These are phyloP conservation scores for Pogonognathellus flavescens DNA, from an alignment of 1,140 invertebrate species.

Conservation along the genomic window DNA sequence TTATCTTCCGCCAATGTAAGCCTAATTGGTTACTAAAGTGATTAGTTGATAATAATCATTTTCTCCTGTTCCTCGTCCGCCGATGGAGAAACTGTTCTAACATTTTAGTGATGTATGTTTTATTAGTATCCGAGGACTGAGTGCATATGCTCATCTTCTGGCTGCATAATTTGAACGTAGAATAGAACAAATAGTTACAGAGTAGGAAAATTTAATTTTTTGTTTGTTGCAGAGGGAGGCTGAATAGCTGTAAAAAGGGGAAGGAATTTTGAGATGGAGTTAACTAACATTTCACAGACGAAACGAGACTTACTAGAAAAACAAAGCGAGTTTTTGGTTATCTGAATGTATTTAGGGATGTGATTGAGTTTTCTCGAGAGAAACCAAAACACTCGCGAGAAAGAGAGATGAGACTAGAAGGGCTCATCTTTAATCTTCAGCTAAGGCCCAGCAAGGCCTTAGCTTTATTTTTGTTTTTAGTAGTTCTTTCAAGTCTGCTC, in stretches of 20 bases:
- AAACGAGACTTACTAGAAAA: neutral
- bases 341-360: neutral
- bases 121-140: too few relatives aligned
- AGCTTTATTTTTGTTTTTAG: too few relatives aligned
- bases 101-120: too few relatives aligned
- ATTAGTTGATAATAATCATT: too few relatives aligned
- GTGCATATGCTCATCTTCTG: too few relatives aligned
- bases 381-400: neutral
- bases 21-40: constrained; percentile 22
- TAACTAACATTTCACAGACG: constrained; percentile 6
- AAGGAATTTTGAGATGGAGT: neutral
- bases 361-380: neutral
- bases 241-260: neutral
- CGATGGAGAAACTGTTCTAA: too few relatives aligned
- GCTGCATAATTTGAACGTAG: too few relatives aligned
- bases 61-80: too few relatives aligned
- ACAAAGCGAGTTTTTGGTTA: neutral
- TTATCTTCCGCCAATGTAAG: constrained; percentile 27
- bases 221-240: neutral
- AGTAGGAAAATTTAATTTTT: neutral
- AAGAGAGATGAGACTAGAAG: neutral
- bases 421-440: constrained; percentile 9
- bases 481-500: too few relatives aligned
- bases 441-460: too few relatives aligned
- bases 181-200: too few relatives aligned